phyloP scores from a whole-genome alignment of 2,797 vertebrate genomes.

The Trachops cirrhosus region DNA sequence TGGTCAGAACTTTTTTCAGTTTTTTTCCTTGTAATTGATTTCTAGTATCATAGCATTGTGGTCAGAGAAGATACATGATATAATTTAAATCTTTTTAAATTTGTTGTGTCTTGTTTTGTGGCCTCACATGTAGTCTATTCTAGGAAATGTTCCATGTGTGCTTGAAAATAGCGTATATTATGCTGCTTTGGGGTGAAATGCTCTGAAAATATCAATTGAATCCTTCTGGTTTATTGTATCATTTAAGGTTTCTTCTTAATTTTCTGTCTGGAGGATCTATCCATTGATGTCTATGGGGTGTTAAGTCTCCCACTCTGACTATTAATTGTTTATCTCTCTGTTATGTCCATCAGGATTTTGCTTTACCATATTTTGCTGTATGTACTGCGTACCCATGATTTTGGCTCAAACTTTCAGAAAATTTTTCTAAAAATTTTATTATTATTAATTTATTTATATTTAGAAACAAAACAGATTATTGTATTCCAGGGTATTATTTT shows the following conservation, averaged over 20 bases:
- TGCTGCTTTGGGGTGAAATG: background rate
- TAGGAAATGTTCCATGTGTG: background rate
- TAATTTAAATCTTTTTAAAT: background rate
- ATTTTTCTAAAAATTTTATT: too few relatives aligned
- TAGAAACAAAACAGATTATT: too few relatives aligned
- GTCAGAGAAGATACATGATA: background rate
- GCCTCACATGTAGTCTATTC: background rate
- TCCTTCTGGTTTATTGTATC: background rate
- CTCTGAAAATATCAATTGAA: background rate
- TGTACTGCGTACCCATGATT: too few relatives aligned
- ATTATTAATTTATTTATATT: too few relatives aligned
- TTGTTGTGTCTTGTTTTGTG: background rate
- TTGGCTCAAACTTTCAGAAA: too few relatives aligned
- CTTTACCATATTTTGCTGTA: background rate
- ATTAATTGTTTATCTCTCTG: background rate
- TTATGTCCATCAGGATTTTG: background rate
- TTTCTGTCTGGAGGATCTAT: background rate
- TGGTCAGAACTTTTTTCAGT: background rate
- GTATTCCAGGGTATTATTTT: too few relatives aligned
- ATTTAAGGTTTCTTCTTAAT: background rate
- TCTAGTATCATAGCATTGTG: background rate
- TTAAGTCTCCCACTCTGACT: background rate
- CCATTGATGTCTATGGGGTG: background rate
- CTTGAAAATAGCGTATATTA: background rate
- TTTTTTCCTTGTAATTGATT: background rate